Conservation (phyloP, 2,888 invertebrate genomes). For the Pseudoips prasinana region DNA sequence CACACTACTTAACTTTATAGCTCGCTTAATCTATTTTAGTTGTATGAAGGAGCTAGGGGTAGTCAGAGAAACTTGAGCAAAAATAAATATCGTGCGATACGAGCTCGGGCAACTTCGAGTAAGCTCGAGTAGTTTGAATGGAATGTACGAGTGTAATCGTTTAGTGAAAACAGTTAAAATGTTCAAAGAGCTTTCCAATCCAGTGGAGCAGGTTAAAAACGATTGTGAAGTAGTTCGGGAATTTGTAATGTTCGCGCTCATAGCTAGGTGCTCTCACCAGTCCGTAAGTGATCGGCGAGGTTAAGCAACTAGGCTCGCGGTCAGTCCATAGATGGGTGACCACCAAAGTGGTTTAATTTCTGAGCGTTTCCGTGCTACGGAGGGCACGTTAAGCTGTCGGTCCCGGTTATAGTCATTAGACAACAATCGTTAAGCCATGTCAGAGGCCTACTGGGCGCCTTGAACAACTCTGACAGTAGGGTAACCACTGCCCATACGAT, state of each 20-base stretch:
- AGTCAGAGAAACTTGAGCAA: slow-evolving; percentile 20
- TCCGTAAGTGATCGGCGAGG: too few species aligned
- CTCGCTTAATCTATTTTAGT: slow-evolving; percentile 30
- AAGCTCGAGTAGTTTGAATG: slow-evolving; percentile 14
- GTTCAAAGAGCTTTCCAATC: slow-evolving; percentile 17
- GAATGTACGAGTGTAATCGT: slow-evolving; percentile 17
- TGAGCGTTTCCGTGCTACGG: too few species aligned
- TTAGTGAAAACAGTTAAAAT: slow-evolving; percentile 19
- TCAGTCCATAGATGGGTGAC: too few species aligned
- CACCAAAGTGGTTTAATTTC: too few species aligned
- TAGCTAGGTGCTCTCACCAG: too few species aligned
- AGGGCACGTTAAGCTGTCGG: too few species aligned
- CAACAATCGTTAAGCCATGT: too few species aligned
- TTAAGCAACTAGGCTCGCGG: too few species aligned
- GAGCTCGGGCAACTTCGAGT: slow-evolving; percentile 14
- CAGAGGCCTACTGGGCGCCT: too few species aligned
- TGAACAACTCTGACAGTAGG: too few species aligned
- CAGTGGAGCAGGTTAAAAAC: slow-evolving; percentile 22
- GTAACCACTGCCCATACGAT: too few species aligned
- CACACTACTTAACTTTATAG: slow-evolving; percentile 29
- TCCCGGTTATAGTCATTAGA: too few species aligned
- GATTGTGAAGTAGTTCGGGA: slow-evolving; percentile 12
- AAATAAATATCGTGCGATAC: slow-evolving; percentile 32
- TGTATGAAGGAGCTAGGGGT: slow-evolving; percentile 28
- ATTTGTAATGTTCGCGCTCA: slow-evolving; percentile 5